phyloP scores from a whole-genome alignment of 2,797 vertebrate species.

The Oryzias dopingdopingensis region DNA sequence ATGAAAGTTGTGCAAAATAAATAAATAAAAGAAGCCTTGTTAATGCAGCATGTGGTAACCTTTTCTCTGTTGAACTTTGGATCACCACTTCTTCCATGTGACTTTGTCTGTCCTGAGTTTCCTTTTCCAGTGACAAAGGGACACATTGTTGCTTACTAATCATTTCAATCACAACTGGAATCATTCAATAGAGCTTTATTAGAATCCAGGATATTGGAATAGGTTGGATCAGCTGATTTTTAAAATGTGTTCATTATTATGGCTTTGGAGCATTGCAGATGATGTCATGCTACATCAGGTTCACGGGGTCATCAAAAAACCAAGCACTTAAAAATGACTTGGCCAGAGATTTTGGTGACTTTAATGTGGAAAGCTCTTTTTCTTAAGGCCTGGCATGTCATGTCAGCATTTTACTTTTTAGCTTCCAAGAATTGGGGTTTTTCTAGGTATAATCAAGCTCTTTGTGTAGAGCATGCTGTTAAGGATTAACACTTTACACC shows the following conservation, averaged over 20 bases:
- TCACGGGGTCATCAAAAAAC: conserved; percentile 1
- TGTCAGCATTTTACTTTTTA: conserved; percentile 32
- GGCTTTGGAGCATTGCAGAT: conserved; percentile 12
- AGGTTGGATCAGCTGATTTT: conserved; percentile 45
- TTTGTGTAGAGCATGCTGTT: conserved; percentile 35
- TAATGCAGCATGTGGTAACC: not conserved
- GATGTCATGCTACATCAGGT: not conserved
- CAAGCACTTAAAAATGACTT: not conserved
- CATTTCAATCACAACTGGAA: conserved; percentile 43
- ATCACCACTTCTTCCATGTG: conserved; percentile 17
- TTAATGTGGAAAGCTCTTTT: conserved; percentile 1
- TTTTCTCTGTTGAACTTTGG: conserved; percentile 9
- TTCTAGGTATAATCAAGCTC: conserved; percentile 33
- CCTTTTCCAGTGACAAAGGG: conserved; percentile 34
- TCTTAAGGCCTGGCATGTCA: conserved; percentile 6
- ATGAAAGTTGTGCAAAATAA: not conserved
- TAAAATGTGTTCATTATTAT: conserved; percentile 23
- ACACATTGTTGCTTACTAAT: conserved; percentile 47
- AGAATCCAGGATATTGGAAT: conserved; percentile 23
- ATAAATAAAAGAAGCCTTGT: conserved; percentile 6
- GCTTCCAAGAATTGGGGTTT: conserved; percentile 30
- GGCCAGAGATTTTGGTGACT: not conserved
- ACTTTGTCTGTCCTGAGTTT: conserved; percentile 30
- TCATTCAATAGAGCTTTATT: conserved; percentile 48
- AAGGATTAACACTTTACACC: conserved; percentile 53